Evolutionary conservation across 1,140 invertebrate species (phyloP).

Genomic region (Drosophila bocqueti): DNA sequence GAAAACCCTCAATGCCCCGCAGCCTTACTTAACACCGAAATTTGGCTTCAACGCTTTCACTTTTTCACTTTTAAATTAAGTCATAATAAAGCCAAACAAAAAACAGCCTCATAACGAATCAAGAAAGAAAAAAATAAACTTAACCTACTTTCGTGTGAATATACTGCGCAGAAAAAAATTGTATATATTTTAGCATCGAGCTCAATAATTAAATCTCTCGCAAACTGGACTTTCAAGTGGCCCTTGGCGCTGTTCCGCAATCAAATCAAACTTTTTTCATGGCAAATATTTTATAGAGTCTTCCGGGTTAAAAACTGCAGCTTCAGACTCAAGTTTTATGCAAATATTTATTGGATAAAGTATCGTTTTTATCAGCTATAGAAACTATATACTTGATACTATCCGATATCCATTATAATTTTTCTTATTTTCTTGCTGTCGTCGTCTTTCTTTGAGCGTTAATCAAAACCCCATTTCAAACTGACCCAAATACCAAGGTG

Average conservation of each 20-base stretch:
- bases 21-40: slow-evolving; percentile 58
- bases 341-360: not conserved
- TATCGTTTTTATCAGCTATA: slow-evolving; percentile 3
- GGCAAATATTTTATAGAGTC: slow-evolving; percentile 14
- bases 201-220: slow-evolving; percentile 56
- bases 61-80: slow-evolving; percentile 83
- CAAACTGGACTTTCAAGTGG: slow-evolving; percentile 20
- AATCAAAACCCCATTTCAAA: slow-evolving; percentile 76
- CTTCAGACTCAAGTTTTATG: slow-evolving; percentile 2
- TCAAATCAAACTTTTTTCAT: slow-evolving; percentile 21
- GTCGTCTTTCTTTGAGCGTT: slow-evolving; percentile 46
- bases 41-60: slow-evolving; percentile 64
- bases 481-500: slow-evolving; percentile 79
- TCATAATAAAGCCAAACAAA: slow-evolving; percentile 65
- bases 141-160: slow-evolving; percentile 72
- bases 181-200: slow-evolving; percentile 14
- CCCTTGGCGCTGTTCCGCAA: slow-evolving; percentile 29
- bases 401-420: not conserved
- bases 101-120: slow-evolving; percentile 21
- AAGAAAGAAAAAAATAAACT: slow-evolving; percentile 32
- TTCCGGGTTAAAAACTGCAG: slow-evolving; percentile 25
- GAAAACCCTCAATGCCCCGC: slow-evolving; percentile 23
- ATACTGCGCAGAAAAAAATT: slow-evolving; percentile 38
- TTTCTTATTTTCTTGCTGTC: slow-evolving; percentile 21
- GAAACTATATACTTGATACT: not conserved